phyloP scores from a whole-genome alignment of 2,113 vertebrate species.

The Oncorhynchus clarkii region DNA sequence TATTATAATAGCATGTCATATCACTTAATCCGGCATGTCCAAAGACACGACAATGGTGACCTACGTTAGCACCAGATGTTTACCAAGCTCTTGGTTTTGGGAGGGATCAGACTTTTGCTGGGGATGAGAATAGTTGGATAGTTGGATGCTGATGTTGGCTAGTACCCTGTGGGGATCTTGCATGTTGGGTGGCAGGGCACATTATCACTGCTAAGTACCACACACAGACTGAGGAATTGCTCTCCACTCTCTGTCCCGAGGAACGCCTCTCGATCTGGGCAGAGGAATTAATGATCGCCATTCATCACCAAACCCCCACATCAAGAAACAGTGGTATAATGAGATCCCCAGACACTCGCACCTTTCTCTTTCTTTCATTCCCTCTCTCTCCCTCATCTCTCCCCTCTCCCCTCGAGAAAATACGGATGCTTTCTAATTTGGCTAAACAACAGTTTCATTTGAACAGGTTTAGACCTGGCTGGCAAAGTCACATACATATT shows the following conservation, averaged over 20 bases:
- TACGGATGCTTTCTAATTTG: too few species aligned
- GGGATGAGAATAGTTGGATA: not conserved
- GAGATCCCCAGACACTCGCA: not conserved
- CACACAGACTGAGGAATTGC: not conserved
- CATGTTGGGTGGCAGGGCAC: not conserved
- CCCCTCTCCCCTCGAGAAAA: not conserved
- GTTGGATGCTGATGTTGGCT: not conserved
- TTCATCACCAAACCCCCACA: slow-evolving; percentile 12
- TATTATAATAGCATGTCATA: too few species aligned
- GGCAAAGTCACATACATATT: slow-evolving; percentile 9
- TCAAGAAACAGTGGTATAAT: slow-evolving; percentile 11
- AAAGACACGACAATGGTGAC: too few species aligned
- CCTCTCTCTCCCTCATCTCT: not conserved
- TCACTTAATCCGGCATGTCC: too few species aligned
- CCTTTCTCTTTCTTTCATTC: not conserved
- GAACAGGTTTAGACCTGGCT: not conserved
- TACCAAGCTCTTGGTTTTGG: too few species aligned
- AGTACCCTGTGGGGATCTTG: not conserved
- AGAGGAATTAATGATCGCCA: slow-evolving; percentile 1
- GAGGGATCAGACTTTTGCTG: not conserved
- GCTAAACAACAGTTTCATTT: not conserved
- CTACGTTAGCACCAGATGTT: too few species aligned
- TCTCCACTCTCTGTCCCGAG: not conserved
- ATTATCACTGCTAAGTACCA: slow-evolving; percentile 6
- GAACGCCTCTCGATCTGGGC: not conserved